These are phyloP conservation scores for Diadema setosum DNA, from an alignment of 35 echinoderm and acorn worm genomes.

Conservation along the genomic window DNA sequence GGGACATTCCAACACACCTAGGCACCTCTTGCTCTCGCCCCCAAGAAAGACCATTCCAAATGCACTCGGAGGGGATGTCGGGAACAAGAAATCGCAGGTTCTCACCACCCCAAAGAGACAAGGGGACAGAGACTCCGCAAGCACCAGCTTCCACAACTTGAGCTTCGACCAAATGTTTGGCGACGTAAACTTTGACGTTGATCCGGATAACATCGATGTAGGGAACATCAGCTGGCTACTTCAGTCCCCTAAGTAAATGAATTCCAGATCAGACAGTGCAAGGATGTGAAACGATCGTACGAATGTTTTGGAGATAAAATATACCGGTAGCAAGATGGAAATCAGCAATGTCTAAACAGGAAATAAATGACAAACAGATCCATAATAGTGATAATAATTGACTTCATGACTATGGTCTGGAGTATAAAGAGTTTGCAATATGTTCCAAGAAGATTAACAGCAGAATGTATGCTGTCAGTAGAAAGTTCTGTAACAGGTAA, in stretches of 20 bases:
- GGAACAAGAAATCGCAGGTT: neutral
- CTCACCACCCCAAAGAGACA: conserved; percentile 21
- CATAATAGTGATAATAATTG: neutral
- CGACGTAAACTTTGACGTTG: conserved; percentile 47
- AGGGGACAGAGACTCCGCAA: neutral
- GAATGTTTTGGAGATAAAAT: neutral
- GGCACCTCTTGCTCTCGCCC: neutral
- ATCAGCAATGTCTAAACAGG: neutral
- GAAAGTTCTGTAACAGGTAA: no score
- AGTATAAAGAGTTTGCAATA: neutral
- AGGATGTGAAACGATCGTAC: neutral
- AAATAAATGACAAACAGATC: neutral
- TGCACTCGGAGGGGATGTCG: neutral
- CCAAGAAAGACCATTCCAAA: neutral
- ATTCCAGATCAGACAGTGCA: no score
- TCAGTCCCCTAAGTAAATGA: neutral
- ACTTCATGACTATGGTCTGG: neutral
- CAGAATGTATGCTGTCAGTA: no score
- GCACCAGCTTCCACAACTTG: neutral
- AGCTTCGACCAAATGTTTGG: conserved; percentile 64
- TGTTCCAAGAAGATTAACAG: no score
- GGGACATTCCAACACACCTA: conserved; percentile 1
- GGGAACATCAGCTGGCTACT: conserved; percentile 40
- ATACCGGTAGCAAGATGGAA: neutral
- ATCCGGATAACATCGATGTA: conserved; percentile 21